Base-by-base conservation (phyloP, 1,140 invertebrate species). In the Sycobia sp. region DNA sequence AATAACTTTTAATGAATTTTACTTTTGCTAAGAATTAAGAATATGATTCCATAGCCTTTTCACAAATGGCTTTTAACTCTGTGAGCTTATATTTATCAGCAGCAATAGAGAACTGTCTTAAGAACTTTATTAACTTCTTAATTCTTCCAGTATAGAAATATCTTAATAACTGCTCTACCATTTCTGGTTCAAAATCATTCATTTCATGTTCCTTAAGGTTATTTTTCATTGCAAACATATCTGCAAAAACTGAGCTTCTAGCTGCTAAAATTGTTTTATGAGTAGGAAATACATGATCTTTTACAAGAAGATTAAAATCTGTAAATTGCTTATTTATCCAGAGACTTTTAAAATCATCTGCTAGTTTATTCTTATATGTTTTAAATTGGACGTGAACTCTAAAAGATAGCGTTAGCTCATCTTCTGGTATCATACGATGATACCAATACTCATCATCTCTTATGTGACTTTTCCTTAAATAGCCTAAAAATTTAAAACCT, bases 341-440 rank as follows among this genome's bases (percentile, higher is more conserved):
- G 18, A 51, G 14, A 4, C 2, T n/a, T 20, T 32, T 51, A 16
- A 51, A 51, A 11, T 51, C 29, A 36, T 51, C 29, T 1, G 36
- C 16, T 8, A 51, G 9, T 10, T 32, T 9, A 32, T 18, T 18
- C 10, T 51, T 51, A 20, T 2, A 20, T 20, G 34, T 51, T 14
- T 51, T 51, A 20, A 36, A 51, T 36, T 51, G 27, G 16, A 51
- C 9, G 36, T 51, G n/a, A 51, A 54, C 25, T 54, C 20, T 38
- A 14, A 54, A 54, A n/a, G 2, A 0, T 32, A 54, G 11, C 4
- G 16, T 54, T 16, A 54, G 51, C 20, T 36, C 7, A 36, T 36
- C 49, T 3, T 51, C 29, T 20, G 49, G 49, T 36, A 51, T 4
- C 27, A 18, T 25, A n/a, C 23, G 23, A 27, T 51, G 2, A 14